A percentile compares a stretch with the other conserved stretches of the same genome.
phyloP scores from a whole-genome alignment of 2,888 invertebrate species.

The Caenorhabditis becei region DNA sequence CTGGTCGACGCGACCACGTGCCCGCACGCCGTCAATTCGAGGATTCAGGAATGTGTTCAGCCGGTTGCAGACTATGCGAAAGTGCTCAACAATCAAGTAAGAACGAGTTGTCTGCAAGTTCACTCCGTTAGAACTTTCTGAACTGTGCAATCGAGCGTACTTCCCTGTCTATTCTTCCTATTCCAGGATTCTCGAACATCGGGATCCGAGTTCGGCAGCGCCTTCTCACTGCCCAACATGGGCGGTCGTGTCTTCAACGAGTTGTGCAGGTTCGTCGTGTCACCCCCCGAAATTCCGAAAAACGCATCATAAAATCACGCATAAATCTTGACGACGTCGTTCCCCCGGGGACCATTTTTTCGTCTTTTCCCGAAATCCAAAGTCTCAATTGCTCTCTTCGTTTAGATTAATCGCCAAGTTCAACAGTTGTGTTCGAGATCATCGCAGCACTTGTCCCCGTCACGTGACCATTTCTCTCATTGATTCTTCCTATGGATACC shows the following conservation, averaged over 20 bases:
- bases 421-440: conserved; percentile 78
- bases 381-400: conserved; percentile 8
- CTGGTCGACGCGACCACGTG: conserved; percentile 59
- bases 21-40: conserved; percentile 71
- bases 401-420: conserved; percentile 79
- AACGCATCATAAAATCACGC: conserved; percentile 35
- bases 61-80: conserved; percentile 82
- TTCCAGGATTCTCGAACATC: conserved; percentile 51
- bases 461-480: conserved; percentile 81
- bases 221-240: conserved; percentile 78
- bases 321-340: conserved; percentile 36
- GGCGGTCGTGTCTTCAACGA: conserved; percentile 80
- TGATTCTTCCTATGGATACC: conserved; percentile 80
- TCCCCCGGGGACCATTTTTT: conserved; percentile 15
- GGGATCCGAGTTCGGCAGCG: conserved; percentile 70
- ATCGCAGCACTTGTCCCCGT: conserved; percentile 73
- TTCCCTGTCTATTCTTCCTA: too few relatives aligned
- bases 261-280: conserved; percentile 74
- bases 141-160: too few relatives aligned
- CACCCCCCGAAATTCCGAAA: not conserved
- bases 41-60: conserved; percentile 80
- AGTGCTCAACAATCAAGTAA: conserved; percentile 77
- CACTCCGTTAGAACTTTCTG: not conserved
- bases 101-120: not conserved
- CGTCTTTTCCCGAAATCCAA: not conserved